Conservation (phyloP, 2,888 invertebrate species). For the Ochropleura leucogaster region DNA sequence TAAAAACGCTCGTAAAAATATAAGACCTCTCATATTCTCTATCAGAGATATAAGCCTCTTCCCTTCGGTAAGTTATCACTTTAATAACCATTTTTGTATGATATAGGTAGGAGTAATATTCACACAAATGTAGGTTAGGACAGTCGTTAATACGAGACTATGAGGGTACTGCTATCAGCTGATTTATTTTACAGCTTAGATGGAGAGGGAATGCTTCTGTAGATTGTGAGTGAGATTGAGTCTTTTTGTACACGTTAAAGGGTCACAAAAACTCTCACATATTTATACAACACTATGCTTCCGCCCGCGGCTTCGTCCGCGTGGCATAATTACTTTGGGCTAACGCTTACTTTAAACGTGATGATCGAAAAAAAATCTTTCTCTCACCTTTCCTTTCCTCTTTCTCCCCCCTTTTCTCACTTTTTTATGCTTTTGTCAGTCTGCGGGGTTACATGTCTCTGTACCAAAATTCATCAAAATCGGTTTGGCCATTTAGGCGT, state of each 20-base stretch:
- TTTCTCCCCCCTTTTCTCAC: too few relatives aligned
- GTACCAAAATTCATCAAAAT: too few relatives aligned
- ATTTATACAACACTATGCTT: background rate
- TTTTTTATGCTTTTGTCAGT: too few relatives aligned
- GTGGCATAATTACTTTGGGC: too few relatives aligned
- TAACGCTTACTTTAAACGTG: too few relatives aligned
- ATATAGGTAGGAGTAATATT: constrained; percentile 61
- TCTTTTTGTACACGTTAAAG: constrained; percentile 25
- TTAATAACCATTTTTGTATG: constrained; percentile 63
- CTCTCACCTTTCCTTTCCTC: too few relatives aligned
- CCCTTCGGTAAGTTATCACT: constrained; percentile 59
- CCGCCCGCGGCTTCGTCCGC: too few relatives aligned
- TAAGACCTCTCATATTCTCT: constrained; percentile 59
- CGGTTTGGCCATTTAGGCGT: too few relatives aligned
- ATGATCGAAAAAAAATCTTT: too few relatives aligned
- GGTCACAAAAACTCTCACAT: background rate
- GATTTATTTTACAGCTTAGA: constrained; percentile 59
- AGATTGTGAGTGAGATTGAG: constrained; percentile 22
- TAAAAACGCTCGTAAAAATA: constrained; percentile 61
- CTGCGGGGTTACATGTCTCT: too few relatives aligned
- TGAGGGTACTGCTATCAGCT: constrained; percentile 58
- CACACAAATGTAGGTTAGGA: constrained; percentile 60
- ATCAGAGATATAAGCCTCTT: constrained; percentile 61
- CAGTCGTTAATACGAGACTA: constrained; percentile 62
- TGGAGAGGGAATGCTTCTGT: constrained; percentile 42